A percentile compares a stretch with the other conserved stretches of the same genome.
phyloP scores from a whole-genome alignment of 2,113 vertebrate species.

The Dascyllus trimaculatus region DNA sequence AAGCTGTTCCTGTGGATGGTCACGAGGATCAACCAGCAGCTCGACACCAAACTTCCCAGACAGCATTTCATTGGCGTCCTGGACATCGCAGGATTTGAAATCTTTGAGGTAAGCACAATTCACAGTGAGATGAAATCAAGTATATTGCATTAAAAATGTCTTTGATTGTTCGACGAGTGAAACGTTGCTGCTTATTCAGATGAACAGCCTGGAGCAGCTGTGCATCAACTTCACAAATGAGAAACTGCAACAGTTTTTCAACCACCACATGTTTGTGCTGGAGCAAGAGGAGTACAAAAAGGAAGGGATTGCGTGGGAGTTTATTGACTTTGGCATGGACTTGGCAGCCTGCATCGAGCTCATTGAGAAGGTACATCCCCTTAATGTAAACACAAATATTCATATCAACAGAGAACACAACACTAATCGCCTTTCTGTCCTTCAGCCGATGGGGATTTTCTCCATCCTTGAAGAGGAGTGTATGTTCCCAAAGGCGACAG shows the following conservation, averaged over 20 bases:
- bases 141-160: fast-evolving
- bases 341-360: constrained; percentile 92
- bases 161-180: fast-evolving
- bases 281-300: constrained; percentile 90
- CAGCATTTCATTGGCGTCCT: constrained; percentile 74
- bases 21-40: constrained; percentile 70
- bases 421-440: not conserved
- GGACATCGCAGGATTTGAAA: constrained; percentile 77
- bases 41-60: constrained; percentile 72
- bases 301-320: constrained; percentile 88
- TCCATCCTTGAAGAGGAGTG: constrained; percentile 86
- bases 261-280: constrained; percentile 89
- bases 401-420: fast-evolving
- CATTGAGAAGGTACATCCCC: constrained; percentile 88
- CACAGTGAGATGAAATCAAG: not conserved
- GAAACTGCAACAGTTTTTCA: constrained; percentile 89
- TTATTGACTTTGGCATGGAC: constrained; percentile 88
- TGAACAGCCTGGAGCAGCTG: constrained; percentile 85
- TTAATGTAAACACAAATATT: not conserved
- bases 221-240: constrained; percentile 90
- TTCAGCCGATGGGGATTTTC: constrained; percentile 88
- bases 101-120: constrained; percentile 63
- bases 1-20: constrained; percentile 92
- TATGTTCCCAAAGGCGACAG: constrained; percentile 80
- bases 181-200: constrained; percentile 12